These are phyloP conservation scores for Bradynema listronoti DNA, from an alignment of 1,140 invertebrate genomes.

Conservation along the genomic window DNA sequence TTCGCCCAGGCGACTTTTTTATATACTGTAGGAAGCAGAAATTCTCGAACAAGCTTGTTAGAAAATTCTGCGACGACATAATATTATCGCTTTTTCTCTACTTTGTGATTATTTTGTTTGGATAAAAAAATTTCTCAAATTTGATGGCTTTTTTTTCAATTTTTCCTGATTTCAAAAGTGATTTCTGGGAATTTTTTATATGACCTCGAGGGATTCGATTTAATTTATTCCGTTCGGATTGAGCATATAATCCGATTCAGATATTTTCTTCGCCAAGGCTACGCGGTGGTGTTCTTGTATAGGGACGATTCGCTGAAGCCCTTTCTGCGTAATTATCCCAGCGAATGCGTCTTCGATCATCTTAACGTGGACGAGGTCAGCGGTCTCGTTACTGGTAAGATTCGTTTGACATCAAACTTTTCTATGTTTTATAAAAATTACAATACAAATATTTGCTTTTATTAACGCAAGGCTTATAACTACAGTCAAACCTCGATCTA, in stretches of 20 bases:
- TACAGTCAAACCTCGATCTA: too few species aligned
- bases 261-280: conserved; percentile 73
- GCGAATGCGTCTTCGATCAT: conserved; percentile 65
- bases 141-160: too few species aligned
- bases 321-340: conserved; percentile 76
- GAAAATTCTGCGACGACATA: too few species aligned
- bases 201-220: too few species aligned
- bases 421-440: neutral
- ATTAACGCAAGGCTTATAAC: conserved; percentile 21
- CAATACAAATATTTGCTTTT: conserved; percentile 15
- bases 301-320: conserved; percentile 75
- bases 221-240: conserved; percentile 5
- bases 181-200: too few species aligned
- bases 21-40: too few species aligned
- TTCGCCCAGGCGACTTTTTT: too few species aligned
- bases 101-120: neutral
- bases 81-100: too few species aligned
- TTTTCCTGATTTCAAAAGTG: too few species aligned
- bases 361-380: conserved; percentile 42
- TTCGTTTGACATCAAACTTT: conserved; percentile 53
- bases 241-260: too few species aligned
- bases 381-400: conserved; percentile 17
- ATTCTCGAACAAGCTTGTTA: too few species aligned
- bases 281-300: conserved; percentile 66
- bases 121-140: conserved; percentile 4